Base-by-base conservation (phyloP, 1,140 invertebrate species). In the Liolophura sinensis region DNA sequence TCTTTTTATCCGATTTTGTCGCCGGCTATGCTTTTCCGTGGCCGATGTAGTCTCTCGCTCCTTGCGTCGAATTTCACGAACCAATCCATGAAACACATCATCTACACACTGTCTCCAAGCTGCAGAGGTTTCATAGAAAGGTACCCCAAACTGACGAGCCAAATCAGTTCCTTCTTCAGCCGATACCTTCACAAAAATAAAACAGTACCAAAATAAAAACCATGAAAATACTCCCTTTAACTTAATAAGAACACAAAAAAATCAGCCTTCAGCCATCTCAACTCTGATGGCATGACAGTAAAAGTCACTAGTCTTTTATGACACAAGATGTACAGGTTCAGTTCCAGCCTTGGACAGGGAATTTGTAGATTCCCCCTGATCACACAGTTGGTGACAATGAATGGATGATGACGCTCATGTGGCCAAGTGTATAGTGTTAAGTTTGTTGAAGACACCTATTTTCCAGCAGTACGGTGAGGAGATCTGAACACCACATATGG, bases 151-250 rank as follows among this genome's bases (percentile, higher is more conserved):
- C 54, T 78, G 75, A 11, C 71, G 63, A 20, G 81, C 78, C 51
- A 83, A 62, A 1, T 76, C 65, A 25, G 62, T 90, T 89, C 85
- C 93, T 91, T 80, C 93, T 85, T 80, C 92, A 89, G 78, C 89
- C 87, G 74, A 92, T 48, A 85, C 73, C 81, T 82, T 67, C 71
- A 77, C 40, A 74, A 72, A 92, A 81, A 91, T 92, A 46, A 48
- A 61, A 67, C 6, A 12, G n/a, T 6, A 55, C 27, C 18, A 54
- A 55, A 50, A 52, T 65, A 69, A 31, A 64, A 18, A 22, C 31
- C 3, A 5, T 40, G 9, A 40, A 40, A 40, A 40, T 40, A 40
- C n/a, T n/a, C n/a, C n/a, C n/a, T n/a, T 50, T 50, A 50, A 50
- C 14, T 50, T 15, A 14, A 50, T 50, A 14, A 14, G n/a, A 50